These are phyloP conservation scores for Paedocypris sp. DNA, from an alignment of 2,113 vertebrate species.

Conservation along the genomic window DNA sequence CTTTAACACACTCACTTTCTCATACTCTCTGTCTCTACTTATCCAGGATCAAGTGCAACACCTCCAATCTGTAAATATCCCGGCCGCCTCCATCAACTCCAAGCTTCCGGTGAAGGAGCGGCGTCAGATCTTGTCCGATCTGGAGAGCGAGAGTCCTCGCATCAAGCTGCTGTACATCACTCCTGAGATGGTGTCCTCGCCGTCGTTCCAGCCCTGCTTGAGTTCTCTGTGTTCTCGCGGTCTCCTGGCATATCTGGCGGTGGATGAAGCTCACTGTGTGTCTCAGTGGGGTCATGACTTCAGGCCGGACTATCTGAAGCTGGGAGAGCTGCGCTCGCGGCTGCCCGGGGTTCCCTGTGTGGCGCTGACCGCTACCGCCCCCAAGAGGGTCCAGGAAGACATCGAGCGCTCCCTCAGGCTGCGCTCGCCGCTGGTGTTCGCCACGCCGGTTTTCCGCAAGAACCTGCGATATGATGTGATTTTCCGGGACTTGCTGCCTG, in stretches of 20 bases:
- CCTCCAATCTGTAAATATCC: conserved; percentile 73
- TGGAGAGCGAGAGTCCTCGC: conserved; percentile 68
- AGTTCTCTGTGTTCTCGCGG: conserved; percentile 66
- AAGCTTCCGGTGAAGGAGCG: conserved; percentile 73
- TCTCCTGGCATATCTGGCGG: conserved; percentile 78
- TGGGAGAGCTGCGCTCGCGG: conserved; percentile 69
- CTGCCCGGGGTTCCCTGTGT: conserved; percentile 68
- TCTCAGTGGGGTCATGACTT: conserved; percentile 98
- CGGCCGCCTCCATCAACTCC: conserved; percentile 82
- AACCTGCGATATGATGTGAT: conserved; percentile 91
- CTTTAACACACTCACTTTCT: not conserved
- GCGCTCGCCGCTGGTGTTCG: conserved; percentile 65
- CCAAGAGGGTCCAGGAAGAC: conserved; percentile 78
- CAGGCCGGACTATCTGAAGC: conserved; percentile 84
- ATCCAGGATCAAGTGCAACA: conserved; percentile 86
- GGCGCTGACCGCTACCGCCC: conserved; percentile 87
- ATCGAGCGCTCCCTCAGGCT: conserved; percentile 67
- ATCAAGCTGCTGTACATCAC: conserved; percentile 90
- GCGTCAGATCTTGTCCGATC: conserved; percentile 69
- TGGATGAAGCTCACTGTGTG: conserved; percentile 94
- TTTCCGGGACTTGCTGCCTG: conserved; percentile 76
- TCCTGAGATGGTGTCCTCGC: conserved; percentile 85
- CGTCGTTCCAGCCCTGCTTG: conserved; percentile 79
- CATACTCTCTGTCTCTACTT: not conserved
- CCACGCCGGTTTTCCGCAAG: conserved; percentile 80